phyloP scores from a whole-genome alignment of 2,888 invertebrate species.

The Lithosia quadra region DNA sequence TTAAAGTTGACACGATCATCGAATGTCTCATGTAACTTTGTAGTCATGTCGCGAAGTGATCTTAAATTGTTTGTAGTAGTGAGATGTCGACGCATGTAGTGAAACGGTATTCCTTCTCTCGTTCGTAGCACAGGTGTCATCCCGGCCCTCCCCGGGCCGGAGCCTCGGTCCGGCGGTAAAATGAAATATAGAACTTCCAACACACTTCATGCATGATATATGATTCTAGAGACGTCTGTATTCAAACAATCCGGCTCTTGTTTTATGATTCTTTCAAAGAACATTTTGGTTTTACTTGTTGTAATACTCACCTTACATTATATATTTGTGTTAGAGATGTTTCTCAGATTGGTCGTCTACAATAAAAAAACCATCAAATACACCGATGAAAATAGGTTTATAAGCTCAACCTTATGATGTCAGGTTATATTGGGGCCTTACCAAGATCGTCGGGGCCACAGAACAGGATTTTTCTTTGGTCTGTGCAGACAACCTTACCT shows the following conservation, averaged over 20 bases:
- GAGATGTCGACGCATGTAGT: conserved; percentile 34
- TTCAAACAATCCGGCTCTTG: conserved; percentile 58
- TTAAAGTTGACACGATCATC: conserved; percentile 59
- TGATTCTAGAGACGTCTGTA: conserved; percentile 63
- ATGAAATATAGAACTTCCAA: conserved; percentile 74
- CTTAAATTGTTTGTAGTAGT: conserved; percentile 50
- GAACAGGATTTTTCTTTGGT: no score
- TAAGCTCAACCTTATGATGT: background rate
- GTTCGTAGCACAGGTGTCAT: conserved; percentile 66
- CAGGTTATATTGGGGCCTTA: background rate
- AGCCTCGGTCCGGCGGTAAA: conserved; percentile 62
- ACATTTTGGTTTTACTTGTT: conserved; percentile 42
- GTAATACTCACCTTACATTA: background rate
- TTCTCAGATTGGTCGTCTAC: background rate
- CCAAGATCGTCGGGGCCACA: background rate
- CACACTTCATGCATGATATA: conserved; percentile 73
- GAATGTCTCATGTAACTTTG: conserved; percentile 71
- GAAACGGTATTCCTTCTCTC: conserved; percentile 26
- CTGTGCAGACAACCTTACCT: background rate
- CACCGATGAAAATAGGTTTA: background rate
- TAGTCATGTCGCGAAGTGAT: conserved; percentile 64
- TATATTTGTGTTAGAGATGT: background rate
- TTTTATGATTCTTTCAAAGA: conserved; percentile 50
- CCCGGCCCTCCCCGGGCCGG: conserved; percentile 46
- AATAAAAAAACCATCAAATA: background rate